Conservation (phyloP, 2,888 invertebrate species). For the Ernsta delagoae region DNA sequence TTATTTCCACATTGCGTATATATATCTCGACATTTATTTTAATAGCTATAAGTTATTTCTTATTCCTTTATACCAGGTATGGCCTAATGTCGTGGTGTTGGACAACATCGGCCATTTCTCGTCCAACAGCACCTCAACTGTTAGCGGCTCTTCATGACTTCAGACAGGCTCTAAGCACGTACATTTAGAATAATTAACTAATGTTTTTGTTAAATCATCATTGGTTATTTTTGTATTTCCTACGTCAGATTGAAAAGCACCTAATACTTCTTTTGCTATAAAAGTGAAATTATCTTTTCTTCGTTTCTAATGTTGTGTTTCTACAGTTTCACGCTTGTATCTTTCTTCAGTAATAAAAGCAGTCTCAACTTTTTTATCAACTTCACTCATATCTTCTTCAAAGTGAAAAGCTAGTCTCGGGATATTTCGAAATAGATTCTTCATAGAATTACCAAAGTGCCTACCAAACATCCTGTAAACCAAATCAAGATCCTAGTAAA, state of each 20-base stretch:
- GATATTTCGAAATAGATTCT: constrained; percentile 33
- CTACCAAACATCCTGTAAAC: constrained; percentile 55
- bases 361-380: constrained; percentile 31
- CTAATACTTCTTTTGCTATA: background rate
- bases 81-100: constrained; percentile 91
- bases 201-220: constrained; percentile 7
- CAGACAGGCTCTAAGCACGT: constrained; percentile 88
- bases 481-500: background rate
- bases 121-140: constrained; percentile 89
- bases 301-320: background rate
- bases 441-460: constrained; percentile 53
- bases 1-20: too few species aligned
- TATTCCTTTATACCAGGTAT: constrained; percentile 66
- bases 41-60: too few species aligned
- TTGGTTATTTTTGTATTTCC: constrained; percentile 14
- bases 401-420: constrained; percentile 2
- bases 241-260: constrained; percentile 1
- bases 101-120: constrained; percentile 86
- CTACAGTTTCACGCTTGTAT: background rate
- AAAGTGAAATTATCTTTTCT: background rate
- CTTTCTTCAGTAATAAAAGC: constrained; percentile 25
- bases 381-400: background rate
- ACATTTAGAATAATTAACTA: constrained; percentile 73
- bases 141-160: constrained; percentile 90
- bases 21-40: too few species aligned